phyloP scores from a whole-genome alignment of 30 jellyfish, hydroid and myxozoan genomes.

The Hydractinia symbiolongicarpus region DNA sequence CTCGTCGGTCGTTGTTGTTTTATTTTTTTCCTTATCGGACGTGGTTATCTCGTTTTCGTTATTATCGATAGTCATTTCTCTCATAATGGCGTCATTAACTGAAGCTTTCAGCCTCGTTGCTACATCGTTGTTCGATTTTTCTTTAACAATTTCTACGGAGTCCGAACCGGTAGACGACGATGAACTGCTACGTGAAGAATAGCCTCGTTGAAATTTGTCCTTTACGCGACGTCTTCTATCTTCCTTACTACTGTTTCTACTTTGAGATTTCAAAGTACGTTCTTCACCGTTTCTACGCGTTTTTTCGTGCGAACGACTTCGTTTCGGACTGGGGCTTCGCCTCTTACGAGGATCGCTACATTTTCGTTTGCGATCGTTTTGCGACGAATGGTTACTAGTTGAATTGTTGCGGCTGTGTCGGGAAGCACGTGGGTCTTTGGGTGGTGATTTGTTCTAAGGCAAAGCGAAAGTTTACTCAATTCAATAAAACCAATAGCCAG shows the following conservation, averaged over 20 bases:
- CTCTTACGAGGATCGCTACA: too few relatives aligned
- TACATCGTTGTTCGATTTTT: neutral
- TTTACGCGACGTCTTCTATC: neutral
- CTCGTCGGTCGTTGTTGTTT: neutral
- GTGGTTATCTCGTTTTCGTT: conserved; percentile 12
- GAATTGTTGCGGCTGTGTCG: too few relatives aligned
- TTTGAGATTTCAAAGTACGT: neutral
- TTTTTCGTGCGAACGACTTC: too few relatives aligned
- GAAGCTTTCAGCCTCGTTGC: conserved; percentile 13
- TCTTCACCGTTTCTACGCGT: too few relatives aligned
- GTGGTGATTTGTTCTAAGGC: too few relatives aligned
- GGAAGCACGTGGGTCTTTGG: too few relatives aligned
- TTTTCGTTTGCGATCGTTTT: too few relatives aligned
- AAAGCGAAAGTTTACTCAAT: too few relatives aligned
- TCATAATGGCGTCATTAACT: conserved; percentile 19
- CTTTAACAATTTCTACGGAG: neutral
- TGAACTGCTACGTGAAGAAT: conserved; percentile 16
- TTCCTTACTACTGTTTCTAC: neutral
- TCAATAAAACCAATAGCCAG: too few relatives aligned
- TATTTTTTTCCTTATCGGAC: neutral
- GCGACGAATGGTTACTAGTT: too few relatives aligned
- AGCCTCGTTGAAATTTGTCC: neutral
- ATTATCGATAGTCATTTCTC: conserved; percentile 26
- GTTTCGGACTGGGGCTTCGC: too few relatives aligned
- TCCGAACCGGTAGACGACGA: conserved; percentile 5